phyloP scores from a whole-genome alignment of 2,797 vertebrate genomes.

The Pempheris klunzingeri region DNA sequence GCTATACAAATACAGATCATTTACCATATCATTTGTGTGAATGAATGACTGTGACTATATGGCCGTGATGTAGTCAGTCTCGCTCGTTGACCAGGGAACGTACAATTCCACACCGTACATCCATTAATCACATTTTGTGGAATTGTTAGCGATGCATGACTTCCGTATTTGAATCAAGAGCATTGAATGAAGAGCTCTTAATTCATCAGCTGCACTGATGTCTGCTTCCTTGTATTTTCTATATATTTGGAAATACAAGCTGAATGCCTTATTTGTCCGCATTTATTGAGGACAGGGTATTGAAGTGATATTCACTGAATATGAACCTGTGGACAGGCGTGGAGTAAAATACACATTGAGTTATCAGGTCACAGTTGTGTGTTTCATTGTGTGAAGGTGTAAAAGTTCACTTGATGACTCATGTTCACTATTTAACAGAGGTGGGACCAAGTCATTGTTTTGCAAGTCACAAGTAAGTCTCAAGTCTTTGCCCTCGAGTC shows the following conservation, averaged over 20 bases:
- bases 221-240: not conserved
- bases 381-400: not conserved
- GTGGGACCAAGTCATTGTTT: no score
- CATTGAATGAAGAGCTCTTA: not conserved
- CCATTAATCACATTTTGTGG: not conserved
- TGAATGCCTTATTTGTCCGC: conserved; percentile 7
- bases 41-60: not conserved
- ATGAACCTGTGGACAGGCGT: conserved; percentile 1
- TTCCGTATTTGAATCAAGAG: not conserved
- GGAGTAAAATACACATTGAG: not conserved
- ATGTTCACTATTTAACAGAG: not conserved
- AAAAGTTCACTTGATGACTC: not conserved
- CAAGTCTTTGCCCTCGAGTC: no score
- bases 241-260: not conserved
- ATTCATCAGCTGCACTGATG: not conserved
- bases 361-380: not conserved
- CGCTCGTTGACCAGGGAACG: not conserved
- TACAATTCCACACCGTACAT: no score
- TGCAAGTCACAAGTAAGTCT: no score
- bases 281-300: not conserved
- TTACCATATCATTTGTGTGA: no score
- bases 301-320: conserved; percentile 14
- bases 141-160: not conserved
- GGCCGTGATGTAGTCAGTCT: not conserved
- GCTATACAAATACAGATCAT: no score